phyloP scores from a whole-genome alignment of 2,888 invertebrate genomes.

The Pherbina coryleti region DNA sequence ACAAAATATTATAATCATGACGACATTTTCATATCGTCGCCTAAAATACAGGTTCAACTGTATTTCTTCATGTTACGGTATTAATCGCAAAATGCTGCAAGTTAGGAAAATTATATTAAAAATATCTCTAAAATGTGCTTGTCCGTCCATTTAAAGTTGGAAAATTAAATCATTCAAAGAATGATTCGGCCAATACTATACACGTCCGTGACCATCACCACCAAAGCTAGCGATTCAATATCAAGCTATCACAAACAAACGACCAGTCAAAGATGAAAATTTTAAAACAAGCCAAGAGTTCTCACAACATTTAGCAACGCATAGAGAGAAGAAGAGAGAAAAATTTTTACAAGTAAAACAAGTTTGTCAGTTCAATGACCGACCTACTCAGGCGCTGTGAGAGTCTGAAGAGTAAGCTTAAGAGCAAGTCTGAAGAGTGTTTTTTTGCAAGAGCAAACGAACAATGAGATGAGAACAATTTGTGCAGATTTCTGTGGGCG shows the following conservation, averaged over 20 bases:
- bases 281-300: neutral
- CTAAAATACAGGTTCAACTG: too few relatives aligned
- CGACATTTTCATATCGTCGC: too few relatives aligned
- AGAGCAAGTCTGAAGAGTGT: constrained; percentile 36
- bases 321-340: constrained; percentile 3
- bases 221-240: neutral
- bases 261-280: neutral
- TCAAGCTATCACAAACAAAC: neutral
- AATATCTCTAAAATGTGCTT: too few relatives aligned
- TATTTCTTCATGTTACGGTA: too few relatives aligned
- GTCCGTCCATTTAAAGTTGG: too few relatives aligned
- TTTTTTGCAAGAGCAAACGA: constrained; percentile 2
- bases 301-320: neutral
- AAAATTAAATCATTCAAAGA: too few relatives aligned
- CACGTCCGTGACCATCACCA: constrained; percentile 46
- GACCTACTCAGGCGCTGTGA: constrained; percentile 70
- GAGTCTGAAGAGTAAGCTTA: neutral
- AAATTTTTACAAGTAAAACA: constrained; percentile 55
- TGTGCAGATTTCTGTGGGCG: constrained; percentile 13
- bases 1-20: too few relatives aligned
- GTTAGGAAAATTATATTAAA: too few relatives aligned
- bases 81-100: too few relatives aligned
- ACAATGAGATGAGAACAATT: neutral
- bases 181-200: constrained; percentile 35
- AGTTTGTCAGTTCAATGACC: constrained; percentile 70